Evolutionary conservation across 2,888 invertebrate genomes (phyloP).

Genomic region (Mimas tiliae): DNA sequence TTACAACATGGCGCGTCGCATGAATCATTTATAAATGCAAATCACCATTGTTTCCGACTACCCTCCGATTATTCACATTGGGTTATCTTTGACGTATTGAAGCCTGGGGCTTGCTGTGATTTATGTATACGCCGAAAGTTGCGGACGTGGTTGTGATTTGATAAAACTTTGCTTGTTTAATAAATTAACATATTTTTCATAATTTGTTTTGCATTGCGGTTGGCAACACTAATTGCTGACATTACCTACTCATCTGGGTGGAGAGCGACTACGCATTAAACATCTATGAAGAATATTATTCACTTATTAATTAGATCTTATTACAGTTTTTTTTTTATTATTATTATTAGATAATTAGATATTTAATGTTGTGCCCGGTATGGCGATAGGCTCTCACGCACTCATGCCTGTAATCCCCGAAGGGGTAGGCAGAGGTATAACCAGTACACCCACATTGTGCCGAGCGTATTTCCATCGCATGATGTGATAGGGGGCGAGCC

Average conservation of each 20-base stretch:
- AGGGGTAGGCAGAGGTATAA: too few relatives aligned
- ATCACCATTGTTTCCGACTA: slow-evolving; percentile 68
- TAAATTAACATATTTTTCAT: slow-evolving; percentile 22
- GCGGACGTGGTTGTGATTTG: slow-evolving; percentile 25
- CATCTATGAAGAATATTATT: neutral
- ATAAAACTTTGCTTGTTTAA: slow-evolving; percentile 25
- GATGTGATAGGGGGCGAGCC: too few relatives aligned
- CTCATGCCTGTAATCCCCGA: too few relatives aligned
- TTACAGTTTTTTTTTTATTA: too few relatives aligned
- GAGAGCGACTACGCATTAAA: neutral
- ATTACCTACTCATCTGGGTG: neutral
- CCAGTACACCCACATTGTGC: too few relatives aligned
- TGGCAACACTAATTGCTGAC: slow-evolving; percentile 8
- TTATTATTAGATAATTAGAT: too few relatives aligned
- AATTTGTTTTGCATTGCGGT: slow-evolving; percentile 11
- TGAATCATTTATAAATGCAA: slow-evolving; percentile 80
- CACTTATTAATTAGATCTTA: neutral
- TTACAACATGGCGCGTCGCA: slow-evolving; percentile 59
- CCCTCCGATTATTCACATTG: slow-evolving; percentile 70
- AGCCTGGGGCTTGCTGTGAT: slow-evolving; percentile 43
- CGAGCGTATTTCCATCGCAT: too few relatives aligned
- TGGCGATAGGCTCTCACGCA: too few relatives aligned
- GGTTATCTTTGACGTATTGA: slow-evolving; percentile 71
- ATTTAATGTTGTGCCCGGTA: too few relatives aligned
- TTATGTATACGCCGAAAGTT: slow-evolving; percentile 39